Conservation (phyloP, 2,888 invertebrate genomes). For the Amiota communis region DNA sequence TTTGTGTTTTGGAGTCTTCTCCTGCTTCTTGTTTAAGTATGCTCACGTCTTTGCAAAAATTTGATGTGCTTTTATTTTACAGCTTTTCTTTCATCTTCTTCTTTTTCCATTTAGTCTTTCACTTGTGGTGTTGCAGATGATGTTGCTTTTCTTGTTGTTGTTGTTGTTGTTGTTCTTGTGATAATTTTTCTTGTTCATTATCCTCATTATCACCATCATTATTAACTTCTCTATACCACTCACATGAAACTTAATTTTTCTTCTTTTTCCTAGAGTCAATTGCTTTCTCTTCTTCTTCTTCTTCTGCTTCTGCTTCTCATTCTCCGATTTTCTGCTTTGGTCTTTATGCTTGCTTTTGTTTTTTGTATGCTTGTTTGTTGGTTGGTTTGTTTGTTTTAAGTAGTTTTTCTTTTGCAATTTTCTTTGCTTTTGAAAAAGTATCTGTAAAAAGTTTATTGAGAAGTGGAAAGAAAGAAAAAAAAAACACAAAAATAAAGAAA, state of each 20-base stretch:
- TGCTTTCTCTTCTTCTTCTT: background rate
- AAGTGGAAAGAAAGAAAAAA: conserved; percentile 11
- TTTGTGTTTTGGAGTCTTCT: background rate
- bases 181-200: conserved; percentile 14
- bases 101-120: too few relatives aligned
- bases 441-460: conserved; percentile 60
- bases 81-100: too few relatives aligned
- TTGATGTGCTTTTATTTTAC: too few relatives aligned
- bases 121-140: background rate
- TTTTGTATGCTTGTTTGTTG: background rate
- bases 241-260: conserved; percentile 10
- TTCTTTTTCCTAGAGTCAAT: too few relatives aligned
- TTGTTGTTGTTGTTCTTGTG: background rate
- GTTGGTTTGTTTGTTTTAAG: background rate
- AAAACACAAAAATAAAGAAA: conserved; percentile 57
- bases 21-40: too few relatives aligned
- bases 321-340: background rate
- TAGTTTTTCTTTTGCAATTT: conserved; percentile 20
- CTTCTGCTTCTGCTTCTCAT: background rate
- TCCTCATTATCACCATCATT: conserved; percentile 41
- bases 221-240: conserved; percentile 13
- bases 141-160: background rate
- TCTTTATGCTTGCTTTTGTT: background rate
- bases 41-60: too few relatives aligned
- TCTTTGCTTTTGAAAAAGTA: conserved; percentile 37